Conservation (phyloP, 2,797 vertebrate species). For the Anableps anableps region DNA sequence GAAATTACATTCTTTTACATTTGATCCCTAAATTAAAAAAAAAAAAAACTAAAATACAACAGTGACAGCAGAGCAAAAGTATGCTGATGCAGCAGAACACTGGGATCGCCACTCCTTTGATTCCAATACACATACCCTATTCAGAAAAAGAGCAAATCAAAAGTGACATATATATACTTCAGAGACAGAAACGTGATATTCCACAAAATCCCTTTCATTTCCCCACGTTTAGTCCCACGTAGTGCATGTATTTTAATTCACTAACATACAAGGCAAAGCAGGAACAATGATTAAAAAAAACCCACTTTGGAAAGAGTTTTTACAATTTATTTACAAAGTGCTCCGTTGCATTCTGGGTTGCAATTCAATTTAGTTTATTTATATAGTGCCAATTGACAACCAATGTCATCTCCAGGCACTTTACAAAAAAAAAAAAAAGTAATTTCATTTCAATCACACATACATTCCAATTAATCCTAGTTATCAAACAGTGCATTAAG, state of each 20-base stretch:
- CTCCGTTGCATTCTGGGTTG: constrained; percentile 16
- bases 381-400: too few species aligned
- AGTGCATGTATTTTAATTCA: neutral
- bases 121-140: neutral
- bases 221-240: neutral
- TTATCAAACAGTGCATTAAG: too few species aligned
- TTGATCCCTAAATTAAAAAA: too few species aligned
- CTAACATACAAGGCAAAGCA: neutral
- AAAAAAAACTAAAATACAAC: too few species aligned
- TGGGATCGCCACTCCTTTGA: neutral
- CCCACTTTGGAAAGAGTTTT: neutral
- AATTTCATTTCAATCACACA: too few species aligned
- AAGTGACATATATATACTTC: neutral
- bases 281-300: neutral
- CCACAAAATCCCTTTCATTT: neutral
- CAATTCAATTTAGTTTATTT: too few species aligned
- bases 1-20: too few species aligned
- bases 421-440: too few species aligned
- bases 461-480: too few species aligned
- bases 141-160: neutral
- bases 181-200: neutral
- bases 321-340: neutral
- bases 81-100: neutral
- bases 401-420: too few species aligned
- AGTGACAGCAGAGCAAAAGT: too few species aligned